Evolutionary conservation across 2,113 vertebrate species (phyloP).

Genomic region (Nerophis ophidion): DNA sequence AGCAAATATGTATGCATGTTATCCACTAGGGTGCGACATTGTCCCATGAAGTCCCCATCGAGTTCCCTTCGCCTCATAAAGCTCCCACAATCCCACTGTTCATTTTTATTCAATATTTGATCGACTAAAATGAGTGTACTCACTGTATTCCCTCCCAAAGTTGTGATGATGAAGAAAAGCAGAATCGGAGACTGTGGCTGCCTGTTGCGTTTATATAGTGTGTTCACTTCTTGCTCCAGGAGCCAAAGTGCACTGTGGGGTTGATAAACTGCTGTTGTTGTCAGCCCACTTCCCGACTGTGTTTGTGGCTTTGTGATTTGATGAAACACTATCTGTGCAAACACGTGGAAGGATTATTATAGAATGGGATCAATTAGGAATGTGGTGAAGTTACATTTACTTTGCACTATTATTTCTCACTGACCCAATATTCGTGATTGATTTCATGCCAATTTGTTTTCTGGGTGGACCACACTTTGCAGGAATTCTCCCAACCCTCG

Average conservation of each 20-base stretch:
- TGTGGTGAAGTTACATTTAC: background rate
- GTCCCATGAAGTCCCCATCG: background rate
- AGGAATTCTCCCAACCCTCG: background rate
- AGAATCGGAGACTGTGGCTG: slow-evolving; percentile 15
- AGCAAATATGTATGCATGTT: slow-evolving; percentile 4
- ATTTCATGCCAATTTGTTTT: background rate
- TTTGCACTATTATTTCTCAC: background rate
- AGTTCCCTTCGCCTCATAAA: background rate
- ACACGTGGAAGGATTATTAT: background rate
- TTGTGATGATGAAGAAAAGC: slow-evolving; percentile 28
- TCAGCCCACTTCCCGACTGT: background rate
- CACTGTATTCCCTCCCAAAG: slow-evolving; percentile 56
- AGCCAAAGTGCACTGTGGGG: slow-evolving; percentile 69
- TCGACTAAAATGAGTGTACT: slow-evolving; percentile 51
- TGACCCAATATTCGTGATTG: background rate
- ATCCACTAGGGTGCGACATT: slow-evolving; percentile 56
- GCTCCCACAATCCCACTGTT: background rate
- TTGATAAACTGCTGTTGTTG: slow-evolving; percentile 59
- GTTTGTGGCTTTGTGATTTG: slow-evolving; percentile 23
- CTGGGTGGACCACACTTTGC: background rate
- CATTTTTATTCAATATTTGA: background rate
- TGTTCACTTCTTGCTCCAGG: slow-evolving; percentile 60
- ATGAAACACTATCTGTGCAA: slow-evolving; percentile 22
- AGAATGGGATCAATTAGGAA: background rate
- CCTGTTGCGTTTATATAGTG: slow-evolving; percentile 63